Evolutionary conservation across 1,140 invertebrate genomes (phyloP), one percentile per base, ranked within the genome.

Genomic region (Listronotus oregonensis): DNA sequence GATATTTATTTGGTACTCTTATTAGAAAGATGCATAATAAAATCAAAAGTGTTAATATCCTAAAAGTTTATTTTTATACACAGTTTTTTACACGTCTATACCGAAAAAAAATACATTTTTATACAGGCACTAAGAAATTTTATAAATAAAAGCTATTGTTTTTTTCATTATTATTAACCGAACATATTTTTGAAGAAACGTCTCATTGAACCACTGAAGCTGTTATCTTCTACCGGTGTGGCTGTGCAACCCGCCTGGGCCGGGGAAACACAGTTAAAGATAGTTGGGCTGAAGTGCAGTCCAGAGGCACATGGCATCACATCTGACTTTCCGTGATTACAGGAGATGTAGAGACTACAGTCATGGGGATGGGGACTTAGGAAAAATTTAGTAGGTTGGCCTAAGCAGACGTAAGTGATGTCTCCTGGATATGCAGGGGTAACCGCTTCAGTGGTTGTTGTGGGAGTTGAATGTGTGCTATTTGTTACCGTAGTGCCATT

Each of bases 211-310:
- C 21, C 5, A 27, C 21, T 27, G 21, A 27, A 27, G 21, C 21
- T 27, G 21, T 5, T 27, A 1, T 17, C 10, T 27, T 51, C 49
- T 27, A 51, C 4, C 18, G 31, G 21, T 21, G 49, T 51, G 17
- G 49, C 52, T 15, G 52, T 56, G 66, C 85, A 85, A 15, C 80
- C 77, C 6, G 82, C 83, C 14, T 74, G 72, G 0, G 69, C 34
- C 0, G 75, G 77, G 77, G 79, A 86, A 70, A 86, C 85, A 69
- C 86, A 87, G 5, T 80, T 74, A 66, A 77, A 74, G 1, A 77
- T 66, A 3, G 69, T 34, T 6, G 80, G 66, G 70, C 86, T 85
- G 74, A 85, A 87, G 51, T 82, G 80, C 0, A 86, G 71, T 1
- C 76, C 79, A 3, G 66, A 49, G 1, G 82, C 80, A 66, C 86